Conservation (phyloP, 2,113 vertebrate genomes). For the Oncorhynchus nerka region DNA sequence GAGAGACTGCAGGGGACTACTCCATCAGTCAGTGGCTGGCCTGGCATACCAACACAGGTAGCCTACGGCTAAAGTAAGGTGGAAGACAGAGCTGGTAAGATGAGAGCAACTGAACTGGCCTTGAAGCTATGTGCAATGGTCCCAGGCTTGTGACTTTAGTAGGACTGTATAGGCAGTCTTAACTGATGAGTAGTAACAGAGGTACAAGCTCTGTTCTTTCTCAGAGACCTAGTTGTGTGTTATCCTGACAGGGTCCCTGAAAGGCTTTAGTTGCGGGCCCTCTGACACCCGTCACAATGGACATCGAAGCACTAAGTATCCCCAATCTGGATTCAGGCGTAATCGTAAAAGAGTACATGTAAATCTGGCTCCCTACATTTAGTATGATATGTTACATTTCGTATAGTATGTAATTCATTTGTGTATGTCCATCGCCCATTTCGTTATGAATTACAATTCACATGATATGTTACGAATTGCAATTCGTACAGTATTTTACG, state of each 20-base stretch:
- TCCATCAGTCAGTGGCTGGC: conserved; percentile 40
- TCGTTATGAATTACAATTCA: no score
- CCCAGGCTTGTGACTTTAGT: conserved; percentile 15
- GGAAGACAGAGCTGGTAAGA: conserved; percentile 8
- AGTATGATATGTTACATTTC: no score
- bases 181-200: not conserved
- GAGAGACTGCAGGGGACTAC: conserved; percentile 43
- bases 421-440: no score
- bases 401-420: no score
- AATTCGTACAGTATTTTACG: no score
- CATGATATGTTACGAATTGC: no score
- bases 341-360: no score
- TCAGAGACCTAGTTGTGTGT: not conserved
- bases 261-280: conserved; percentile 15
- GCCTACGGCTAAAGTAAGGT: conserved; percentile 10
- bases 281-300: conserved; percentile 14
- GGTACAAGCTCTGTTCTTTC: not conserved
- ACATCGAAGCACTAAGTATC: not conserved
- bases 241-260: conserved; percentile 19
- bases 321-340: no score
- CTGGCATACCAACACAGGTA: conserved; percentile 37
- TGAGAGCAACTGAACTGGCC: not conserved
- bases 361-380: no score
- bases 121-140: conserved; percentile 18
- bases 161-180: no score